Conservation (phyloP, 2,888 invertebrate genomes). For the Aphodius granarius region DNA sequence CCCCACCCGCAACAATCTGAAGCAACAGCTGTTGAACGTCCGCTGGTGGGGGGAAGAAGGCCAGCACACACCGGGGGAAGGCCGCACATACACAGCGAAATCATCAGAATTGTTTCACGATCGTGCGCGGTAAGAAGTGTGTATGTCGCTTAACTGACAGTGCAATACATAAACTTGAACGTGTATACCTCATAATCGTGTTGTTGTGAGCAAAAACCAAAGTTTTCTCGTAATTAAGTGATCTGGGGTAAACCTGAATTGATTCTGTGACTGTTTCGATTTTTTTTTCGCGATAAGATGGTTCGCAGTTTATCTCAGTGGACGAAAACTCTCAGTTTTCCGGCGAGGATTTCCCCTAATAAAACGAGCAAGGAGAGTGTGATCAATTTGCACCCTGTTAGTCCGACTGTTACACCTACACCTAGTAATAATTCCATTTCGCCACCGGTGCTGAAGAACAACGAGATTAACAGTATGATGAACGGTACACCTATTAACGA, state of each 20-base stretch:
- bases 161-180: background rate
- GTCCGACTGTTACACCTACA: slow-evolving; percentile 64
- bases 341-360: slow-evolving; percentile 81
- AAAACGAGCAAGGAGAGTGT: slow-evolving; percentile 74
- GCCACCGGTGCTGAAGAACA: slow-evolving; percentile 44
- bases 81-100: slow-evolving; percentile 41
- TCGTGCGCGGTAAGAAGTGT: background rate
- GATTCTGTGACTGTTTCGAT: background rate
- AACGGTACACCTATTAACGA: slow-evolving; percentile 45
- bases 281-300: slow-evolving; percentile 57
- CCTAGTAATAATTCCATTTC: slow-evolving; percentile 53
- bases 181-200: no score
- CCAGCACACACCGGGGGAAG: slow-evolving; percentile 50
- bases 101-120: slow-evolving; percentile 35
- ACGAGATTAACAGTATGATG: slow-evolving; percentile 50
- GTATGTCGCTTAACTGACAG: background rate
- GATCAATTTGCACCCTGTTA: slow-evolving; percentile 52
- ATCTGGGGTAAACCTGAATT: background rate
- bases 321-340: slow-evolving; percentile 90
- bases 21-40: slow-evolving; percentile 44
- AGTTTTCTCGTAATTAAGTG: background rate
- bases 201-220: background rate
- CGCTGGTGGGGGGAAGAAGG: slow-evolving; percentile 46
- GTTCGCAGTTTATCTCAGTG: slow-evolving; percentile 87
- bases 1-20: slow-evolving; percentile 9